Evolutionary conservation across 2,113 vertebrate genomes (phyloP).

Genomic region (Loxodonta africana): DNA sequence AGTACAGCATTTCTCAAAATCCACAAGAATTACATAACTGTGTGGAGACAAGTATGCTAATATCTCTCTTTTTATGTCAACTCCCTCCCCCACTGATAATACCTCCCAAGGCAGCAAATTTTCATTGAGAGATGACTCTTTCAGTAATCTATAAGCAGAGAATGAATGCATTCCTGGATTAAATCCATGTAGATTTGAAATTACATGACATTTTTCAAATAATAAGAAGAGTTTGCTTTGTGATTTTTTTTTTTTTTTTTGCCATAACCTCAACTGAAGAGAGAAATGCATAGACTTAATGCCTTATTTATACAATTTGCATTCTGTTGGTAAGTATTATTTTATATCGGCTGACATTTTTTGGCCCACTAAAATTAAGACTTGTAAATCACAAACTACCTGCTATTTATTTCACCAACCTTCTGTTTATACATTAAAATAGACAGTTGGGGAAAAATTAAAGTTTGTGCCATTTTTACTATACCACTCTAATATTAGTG

Average conservation of each 20-base stretch:
- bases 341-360: not conserved
- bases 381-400: not conserved
- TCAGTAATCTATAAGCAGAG: not conserved
- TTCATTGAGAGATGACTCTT: not conserved
- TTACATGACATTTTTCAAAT: not conserved
- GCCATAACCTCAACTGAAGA: not conserved
- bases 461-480: not conserved
- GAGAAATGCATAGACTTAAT: not conserved
- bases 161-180: not conserved
- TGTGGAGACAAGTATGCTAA: not conserved
- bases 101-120: not conserved
- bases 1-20: not conserved
- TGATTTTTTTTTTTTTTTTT: not conserved
- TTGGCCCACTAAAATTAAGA: not conserved
- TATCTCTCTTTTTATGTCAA: not conserved
- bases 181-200: not conserved
- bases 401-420: not conserved
- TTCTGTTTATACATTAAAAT: not conserved
- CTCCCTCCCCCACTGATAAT: accelerated
- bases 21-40: too few species aligned
- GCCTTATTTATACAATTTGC: not conserved
- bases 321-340: not conserved
- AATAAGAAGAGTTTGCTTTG: not conserved
- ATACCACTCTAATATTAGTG: not conserved
- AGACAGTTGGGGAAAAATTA: not conserved